Base-by-base conservation (phyloP, 2,797 vertebrate genomes). In the Tragelaphus oryx region DNA sequence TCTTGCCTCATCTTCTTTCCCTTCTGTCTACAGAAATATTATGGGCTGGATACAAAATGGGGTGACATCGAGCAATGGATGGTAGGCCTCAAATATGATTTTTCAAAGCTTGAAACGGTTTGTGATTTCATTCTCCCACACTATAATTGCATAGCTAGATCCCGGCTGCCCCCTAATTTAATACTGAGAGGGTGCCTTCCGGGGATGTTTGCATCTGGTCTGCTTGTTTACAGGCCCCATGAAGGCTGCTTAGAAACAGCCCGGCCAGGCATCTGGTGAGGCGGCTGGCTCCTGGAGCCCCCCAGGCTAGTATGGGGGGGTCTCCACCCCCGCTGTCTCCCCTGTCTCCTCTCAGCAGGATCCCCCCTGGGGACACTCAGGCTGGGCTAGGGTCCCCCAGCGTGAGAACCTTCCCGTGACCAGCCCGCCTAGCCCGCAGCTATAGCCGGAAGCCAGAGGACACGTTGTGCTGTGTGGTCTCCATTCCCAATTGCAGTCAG, bases 11-110 rank as follows among this genome's bases (percentile, higher is more conserved):
- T 96, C 90, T 93, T 96, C 97, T 98, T 91, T 91, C 95, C 97
- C 28, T 98, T 97, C 96, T 96, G 96, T 97, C 97, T 97, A 5
- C 99, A 99, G 99, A 99, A 99, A 98, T 99, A 99, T 98, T 99
- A 99, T 98, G 99, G 99, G 98, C 98, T 99, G 99, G 99, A 99
- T 97, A 98, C 98, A 98, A 99, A 99, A 96, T 99, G 99, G 99
- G 99, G 99, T 91, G 99, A 99, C 98, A 99, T 99, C 99, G 99
- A 99, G 96, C 99, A 99, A 95, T 99, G 99, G 99, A 99, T 99
- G 99, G 99, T 99, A 99, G 98, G 98, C 98, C 90, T 97, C 84
- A 84, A 93, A 91, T 96, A 68, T 81, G 92, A 92, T 94, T 62
- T 80, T 84, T 11, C 1, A 1, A 50, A 59, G 37, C 46, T 28